Conservation (phyloP, 1,140 invertebrate species). For the Drosophila gunungcola region DNA sequence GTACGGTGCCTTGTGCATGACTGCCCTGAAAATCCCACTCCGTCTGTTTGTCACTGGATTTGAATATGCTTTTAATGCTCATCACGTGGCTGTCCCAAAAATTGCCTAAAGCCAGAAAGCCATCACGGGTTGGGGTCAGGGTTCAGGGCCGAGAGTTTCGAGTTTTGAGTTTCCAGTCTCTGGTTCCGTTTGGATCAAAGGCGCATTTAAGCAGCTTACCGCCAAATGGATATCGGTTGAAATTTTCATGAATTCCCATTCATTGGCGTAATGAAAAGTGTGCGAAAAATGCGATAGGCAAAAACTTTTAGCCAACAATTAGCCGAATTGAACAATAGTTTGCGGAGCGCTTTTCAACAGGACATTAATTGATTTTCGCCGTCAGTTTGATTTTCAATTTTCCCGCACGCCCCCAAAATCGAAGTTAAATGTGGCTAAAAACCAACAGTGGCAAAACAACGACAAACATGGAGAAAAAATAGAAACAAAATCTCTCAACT, state of each 20-base stretch:
- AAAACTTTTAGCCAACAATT: constrained; percentile 45
- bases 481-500: constrained; percentile 56
- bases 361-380: constrained; percentile 70
- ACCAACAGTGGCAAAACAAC: constrained; percentile 14
- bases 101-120: constrained; percentile 34
- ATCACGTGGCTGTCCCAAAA: constrained; percentile 56
- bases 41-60: constrained; percentile 71
- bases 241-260: constrained; percentile 52
- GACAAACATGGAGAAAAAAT: constrained; percentile 20
- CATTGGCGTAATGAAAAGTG: constrained; percentile 21
- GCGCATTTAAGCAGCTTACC: constrained; percentile 71
- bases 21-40: constrained; percentile 10
- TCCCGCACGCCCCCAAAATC: constrained; percentile 6
- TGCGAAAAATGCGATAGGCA: constrained; percentile 7
- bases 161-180: constrained; percentile 5
- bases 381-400: constrained; percentile 69
- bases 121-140: constrained; percentile 2
- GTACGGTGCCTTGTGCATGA: constrained; percentile 23
- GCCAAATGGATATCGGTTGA: constrained; percentile 69
- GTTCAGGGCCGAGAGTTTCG: constrained; percentile 7
- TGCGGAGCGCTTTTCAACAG: constrained; percentile 17
- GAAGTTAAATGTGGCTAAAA: constrained; percentile 44
- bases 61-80: constrained; percentile 68
- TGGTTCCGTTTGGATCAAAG: constrained; percentile 46
- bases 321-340: constrained; percentile 24